Percentiles rank a stretch among this genome's conserved stretches.
Evolutionary conservation across 1,140 invertebrate species (phyloP).

Genomic region (Cotesia typhae): DNA sequence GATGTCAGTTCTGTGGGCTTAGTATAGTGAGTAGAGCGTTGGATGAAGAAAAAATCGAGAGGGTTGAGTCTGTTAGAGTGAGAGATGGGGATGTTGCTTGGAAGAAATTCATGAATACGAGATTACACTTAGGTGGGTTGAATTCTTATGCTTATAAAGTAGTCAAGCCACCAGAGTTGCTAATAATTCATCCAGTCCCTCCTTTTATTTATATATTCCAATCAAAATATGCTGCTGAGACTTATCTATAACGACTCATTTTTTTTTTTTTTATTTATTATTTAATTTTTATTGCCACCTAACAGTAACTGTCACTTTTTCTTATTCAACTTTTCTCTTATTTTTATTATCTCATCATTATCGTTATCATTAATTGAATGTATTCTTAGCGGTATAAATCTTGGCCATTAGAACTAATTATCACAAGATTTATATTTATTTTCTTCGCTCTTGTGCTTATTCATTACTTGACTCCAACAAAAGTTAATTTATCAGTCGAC

Average conservation of each 20-base stretch:
- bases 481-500: slow-evolving; percentile 7
- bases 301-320: too few relatives aligned
- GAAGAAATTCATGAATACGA: slow-evolving; percentile 57
- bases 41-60: slow-evolving; percentile 17
- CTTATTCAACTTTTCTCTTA: too few relatives aligned
- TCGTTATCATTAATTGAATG: too few relatives aligned
- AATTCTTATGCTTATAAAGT: slow-evolving; percentile 15
- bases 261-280: too few relatives aligned
- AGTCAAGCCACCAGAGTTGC: slow-evolving; percentile 13
- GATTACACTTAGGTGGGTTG: slow-evolving; percentile 44
- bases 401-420: too few relatives aligned
- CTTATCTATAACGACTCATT: too few relatives aligned
- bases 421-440: not conserved
- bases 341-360: too few relatives aligned
- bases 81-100: slow-evolving; percentile 36
- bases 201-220: too few relatives aligned
- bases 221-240: too few relatives aligned
- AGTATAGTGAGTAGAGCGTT: not conserved
- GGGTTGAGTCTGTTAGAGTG: not conserved
- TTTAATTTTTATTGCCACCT: too few relatives aligned
- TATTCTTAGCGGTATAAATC: too few relatives aligned
- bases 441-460: not conserved
- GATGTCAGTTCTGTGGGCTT: slow-evolving; percentile 22
- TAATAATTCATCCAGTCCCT: not conserved
- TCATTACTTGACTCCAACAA: not conserved